These are phyloP conservation scores for Drosophila truncata DNA, from an alignment of 1,140 invertebrate genomes.

Conservation along the genomic window DNA sequence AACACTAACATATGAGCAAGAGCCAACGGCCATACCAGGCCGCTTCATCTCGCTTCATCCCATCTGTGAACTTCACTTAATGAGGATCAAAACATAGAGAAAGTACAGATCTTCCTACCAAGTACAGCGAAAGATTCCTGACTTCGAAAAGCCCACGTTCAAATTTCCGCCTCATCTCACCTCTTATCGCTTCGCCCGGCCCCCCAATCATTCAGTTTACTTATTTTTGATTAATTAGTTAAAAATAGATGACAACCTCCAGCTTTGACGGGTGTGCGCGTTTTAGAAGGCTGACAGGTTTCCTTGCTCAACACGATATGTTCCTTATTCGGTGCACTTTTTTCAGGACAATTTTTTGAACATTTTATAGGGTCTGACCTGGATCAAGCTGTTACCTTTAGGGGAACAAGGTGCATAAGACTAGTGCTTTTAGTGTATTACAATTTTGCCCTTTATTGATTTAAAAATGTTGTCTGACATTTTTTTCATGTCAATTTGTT, in stretches of 20 bases:
- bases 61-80: slow-evolving; percentile 29
- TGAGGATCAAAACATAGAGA: slow-evolving; percentile 31
- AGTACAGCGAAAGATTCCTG: slow-evolving; percentile 34
- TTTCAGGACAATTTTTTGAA: slow-evolving; percentile 9
- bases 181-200: slow-evolving; percentile 14
- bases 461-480: slow-evolving; percentile 47
- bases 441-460: slow-evolving; percentile 43
- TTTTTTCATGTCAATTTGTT: slow-evolving; percentile 35
- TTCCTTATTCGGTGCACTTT: slow-evolving; percentile 26
- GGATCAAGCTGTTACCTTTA: slow-evolving; percentile 57
- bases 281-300: slow-evolving; percentile 69
- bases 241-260: slow-evolving; percentile 68
- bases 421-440: slow-evolving; percentile 27
- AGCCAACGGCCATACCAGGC: slow-evolving; percentile 11
- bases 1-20: slow-evolving; percentile 54
- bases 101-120: slow-evolving; percentile 23
- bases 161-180: slow-evolving; percentile 20
- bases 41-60: slow-evolving; percentile 25
- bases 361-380: slow-evolving; percentile 31
- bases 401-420: slow-evolving; percentile 24
- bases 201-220: slow-evolving; percentile 69
- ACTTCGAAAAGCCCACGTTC: slow-evolving; percentile 15
- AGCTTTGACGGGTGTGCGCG: slow-evolving; percentile 1
- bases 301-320: slow-evolving; percentile 30
- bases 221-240: slow-evolving; percentile 84